Evolutionary conservation across 1,140 invertebrate species (phyloP), one percentile per base, ranked within the genome.

Genomic region (Drosophila parabipectinata): DNA sequence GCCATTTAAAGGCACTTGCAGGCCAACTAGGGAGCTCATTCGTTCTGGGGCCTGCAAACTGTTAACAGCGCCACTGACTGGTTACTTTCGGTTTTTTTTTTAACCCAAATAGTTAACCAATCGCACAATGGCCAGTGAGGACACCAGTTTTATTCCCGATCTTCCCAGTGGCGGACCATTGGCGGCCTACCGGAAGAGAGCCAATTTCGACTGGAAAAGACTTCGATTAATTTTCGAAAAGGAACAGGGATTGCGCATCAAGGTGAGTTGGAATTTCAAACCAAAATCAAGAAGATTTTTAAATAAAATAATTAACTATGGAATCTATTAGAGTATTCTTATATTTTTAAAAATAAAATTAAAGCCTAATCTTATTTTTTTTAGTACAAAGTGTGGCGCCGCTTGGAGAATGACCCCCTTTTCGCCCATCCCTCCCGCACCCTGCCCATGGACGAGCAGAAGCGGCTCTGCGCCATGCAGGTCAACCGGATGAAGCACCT

Each of bases 381-480:
- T 37, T 89, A 98, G 97, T 94, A 96, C 79, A 95, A 95, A 90
- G 93, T 98, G 67, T 98, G 96, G 95, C 94, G 95, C 24, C 95
- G 94, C 4, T 90, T 99, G 34, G 95, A 97, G 92, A 95, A 93
- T n/a, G 96, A 98, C 91, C 95, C 97, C 5, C 79, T 96, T 0
- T 99, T 99, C 91, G 93, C 94, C 34, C 93, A 93, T 74, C 82
- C 92, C 21, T 87, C 91, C 3, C 92, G 93, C 6, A 92, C 93
- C n/a, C 93, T 94, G 9, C 92, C 94, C 5, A 91, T 96, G n/a
- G 96, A 97, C 60, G 96, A 98, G 83, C 93, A 94, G 72, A 94
- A 96, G 90, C 93, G 93, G 50, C 85, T 93, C 61, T 93, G 94
- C 6, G 94, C 95, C 51, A 85, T 93, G 72, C 94, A 95, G 91